Evolutionary conservation across 2,113 vertebrate species (phyloP).

Genomic region (Cryptomyrus ogoouensis): DNA sequence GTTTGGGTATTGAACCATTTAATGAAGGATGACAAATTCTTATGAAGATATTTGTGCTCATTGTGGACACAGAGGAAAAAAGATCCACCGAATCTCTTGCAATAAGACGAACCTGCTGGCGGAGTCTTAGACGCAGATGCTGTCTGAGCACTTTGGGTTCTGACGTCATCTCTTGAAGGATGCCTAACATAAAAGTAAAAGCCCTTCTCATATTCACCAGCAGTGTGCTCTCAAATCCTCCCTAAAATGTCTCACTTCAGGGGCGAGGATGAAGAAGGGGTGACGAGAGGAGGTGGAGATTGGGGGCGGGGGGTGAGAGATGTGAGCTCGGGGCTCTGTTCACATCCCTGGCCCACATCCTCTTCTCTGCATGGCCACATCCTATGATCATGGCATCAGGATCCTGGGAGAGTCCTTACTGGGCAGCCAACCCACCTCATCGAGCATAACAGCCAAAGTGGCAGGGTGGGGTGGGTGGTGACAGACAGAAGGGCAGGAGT

Average conservation of each 20-base stretch:
- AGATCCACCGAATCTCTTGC: background rate
- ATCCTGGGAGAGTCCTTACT: background rate
- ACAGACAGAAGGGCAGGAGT: background rate
- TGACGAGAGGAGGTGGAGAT: background rate
- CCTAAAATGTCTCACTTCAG: background rate
- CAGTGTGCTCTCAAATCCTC: background rate
- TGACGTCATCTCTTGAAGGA: background rate
- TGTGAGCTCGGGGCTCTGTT: background rate
- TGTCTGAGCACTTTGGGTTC: background rate
- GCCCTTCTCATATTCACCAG: background rate
- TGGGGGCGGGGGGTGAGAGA: background rate
- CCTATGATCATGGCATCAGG: background rate
- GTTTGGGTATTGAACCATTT: background rate
- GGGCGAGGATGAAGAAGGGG: background rate
- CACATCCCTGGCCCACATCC: background rate
- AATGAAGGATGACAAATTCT: too few species aligned
- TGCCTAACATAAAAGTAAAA: background rate
- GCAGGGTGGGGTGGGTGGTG: background rate
- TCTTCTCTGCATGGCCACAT: background rate
- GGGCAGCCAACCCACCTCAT: conserved; percentile 20
- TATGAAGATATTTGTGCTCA: background rate
- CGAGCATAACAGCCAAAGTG: conserved; percentile 11
- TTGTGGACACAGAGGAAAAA: background rate
- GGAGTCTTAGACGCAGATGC: background rate
- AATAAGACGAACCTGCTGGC: background rate